These are phyloP conservation scores for Ploceus nigricollis DNA, from an alignment of 2,113 vertebrate species.

Conservation along the genomic window DNA sequence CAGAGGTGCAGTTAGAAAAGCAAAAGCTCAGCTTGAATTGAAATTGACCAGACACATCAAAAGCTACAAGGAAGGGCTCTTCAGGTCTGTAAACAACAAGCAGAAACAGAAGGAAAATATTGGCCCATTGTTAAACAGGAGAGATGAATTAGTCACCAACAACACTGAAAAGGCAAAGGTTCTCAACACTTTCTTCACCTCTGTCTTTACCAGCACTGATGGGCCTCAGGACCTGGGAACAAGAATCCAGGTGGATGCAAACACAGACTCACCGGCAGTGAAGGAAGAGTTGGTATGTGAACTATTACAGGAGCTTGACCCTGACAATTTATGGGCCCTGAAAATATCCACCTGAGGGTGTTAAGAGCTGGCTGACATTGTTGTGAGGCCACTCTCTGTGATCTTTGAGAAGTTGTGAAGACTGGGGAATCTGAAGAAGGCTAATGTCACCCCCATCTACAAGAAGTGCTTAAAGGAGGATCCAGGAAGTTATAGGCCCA, in stretches of 20 bases:
- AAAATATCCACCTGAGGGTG: background rate
- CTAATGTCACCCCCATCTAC: background rate
- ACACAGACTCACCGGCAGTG: background rate
- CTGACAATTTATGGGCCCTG: background rate
- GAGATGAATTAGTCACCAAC: background rate
- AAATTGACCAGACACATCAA: background rate
- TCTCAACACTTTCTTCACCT: background rate
- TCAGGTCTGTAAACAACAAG: background rate
- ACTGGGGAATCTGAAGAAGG: background rate
- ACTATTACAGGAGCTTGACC: background rate
- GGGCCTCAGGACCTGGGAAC: background rate
- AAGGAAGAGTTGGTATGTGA: background rate
- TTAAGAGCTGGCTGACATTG: background rate
- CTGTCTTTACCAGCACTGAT: background rate
- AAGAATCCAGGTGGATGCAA: background rate
- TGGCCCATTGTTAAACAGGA: background rate
- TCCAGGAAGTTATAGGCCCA: background rate
- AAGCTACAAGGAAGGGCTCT: background rate
- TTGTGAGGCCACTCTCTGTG: background rate
- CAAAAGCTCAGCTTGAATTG: background rate
- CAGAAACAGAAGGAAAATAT: background rate
- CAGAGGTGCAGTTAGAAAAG: background rate
- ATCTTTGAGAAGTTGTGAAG: background rate
- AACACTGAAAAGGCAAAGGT: background rate
- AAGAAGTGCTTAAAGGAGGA: background rate